A percentile compares a stretch with the other conserved stretches of the same genome.
Conservation (phyloP, 1,140 invertebrate genomes). For the Danaus plexippus region DNA sequence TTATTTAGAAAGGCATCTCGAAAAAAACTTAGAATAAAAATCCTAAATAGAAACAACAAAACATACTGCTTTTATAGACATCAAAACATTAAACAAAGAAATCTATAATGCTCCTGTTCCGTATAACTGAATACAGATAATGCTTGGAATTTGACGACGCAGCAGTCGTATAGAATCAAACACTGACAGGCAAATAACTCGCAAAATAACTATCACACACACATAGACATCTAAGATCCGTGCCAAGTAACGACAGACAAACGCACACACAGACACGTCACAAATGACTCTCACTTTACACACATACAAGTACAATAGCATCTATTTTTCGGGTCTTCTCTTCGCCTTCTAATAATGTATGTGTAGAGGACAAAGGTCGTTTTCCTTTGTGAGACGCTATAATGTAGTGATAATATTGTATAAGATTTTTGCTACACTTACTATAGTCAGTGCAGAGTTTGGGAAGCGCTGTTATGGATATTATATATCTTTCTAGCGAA, state of each 20-base stretch:
- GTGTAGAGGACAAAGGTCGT: constrained; percentile 39
- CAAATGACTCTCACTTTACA: constrained; percentile 1
- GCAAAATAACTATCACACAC: constrained; percentile 36
- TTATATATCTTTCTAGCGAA: too few species aligned
- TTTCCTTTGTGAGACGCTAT: constrained; percentile 18
- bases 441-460: too few species aligned
- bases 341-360: constrained; percentile 34
- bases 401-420: constrained; percentile 22
- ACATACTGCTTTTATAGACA: too few species aligned
- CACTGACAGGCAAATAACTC: constrained; percentile 37
- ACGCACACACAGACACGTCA: constrained; percentile 13
- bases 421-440: constrained; percentile 12
- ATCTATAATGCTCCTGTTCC: too few species aligned
- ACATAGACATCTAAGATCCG: too few species aligned
- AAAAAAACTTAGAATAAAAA: too few species aligned
- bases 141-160: constrained; percentile 23
- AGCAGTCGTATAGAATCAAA: constrained; percentile 24
- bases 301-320: constrained; percentile 23
- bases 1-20: too few species aligned
- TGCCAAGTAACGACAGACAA: too few species aligned
- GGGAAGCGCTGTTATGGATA: too few species aligned
- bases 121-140: constrained; percentile 13
- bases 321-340: constrained; percentile 29
- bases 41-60: too few species aligned
- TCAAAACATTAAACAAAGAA: too few species aligned